A percentile compares a stretch with the other conserved stretches of the same genome.
Conservation (phyloP, 2,113 vertebrate species). For the Colius striatus region DNA sequence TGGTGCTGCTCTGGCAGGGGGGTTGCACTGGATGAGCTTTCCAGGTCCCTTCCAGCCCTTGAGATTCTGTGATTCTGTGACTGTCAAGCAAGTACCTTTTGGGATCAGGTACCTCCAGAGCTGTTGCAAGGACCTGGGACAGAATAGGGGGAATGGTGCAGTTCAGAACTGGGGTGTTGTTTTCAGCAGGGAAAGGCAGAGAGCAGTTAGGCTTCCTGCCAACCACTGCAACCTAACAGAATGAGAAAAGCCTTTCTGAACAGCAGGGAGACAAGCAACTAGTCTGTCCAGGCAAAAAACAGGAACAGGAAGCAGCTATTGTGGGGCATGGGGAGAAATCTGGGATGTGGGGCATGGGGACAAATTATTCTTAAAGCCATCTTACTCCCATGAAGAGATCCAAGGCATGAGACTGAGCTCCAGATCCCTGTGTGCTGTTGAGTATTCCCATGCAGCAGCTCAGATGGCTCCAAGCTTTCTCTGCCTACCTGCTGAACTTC, state of each 20-base stretch:
- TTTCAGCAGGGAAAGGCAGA: background rate
- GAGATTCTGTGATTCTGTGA: no score
- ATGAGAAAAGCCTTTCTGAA: background rate
- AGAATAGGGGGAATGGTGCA: background rate
- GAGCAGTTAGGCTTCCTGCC: background rate
- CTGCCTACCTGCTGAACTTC: conserved; percentile 27
- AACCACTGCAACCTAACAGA: background rate
- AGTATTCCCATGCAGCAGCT: background rate
- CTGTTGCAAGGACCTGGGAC: background rate
- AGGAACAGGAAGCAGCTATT: background rate
- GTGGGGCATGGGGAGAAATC: background rate
- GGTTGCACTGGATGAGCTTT: no score
- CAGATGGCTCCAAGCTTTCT: conserved; percentile 18
- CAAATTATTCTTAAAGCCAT: background rate
- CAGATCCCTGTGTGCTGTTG: background rate
- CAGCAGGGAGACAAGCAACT: background rate
- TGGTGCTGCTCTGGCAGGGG: no score
- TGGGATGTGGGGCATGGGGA: background rate
- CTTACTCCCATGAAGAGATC: background rate
- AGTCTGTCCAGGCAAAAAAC: background rate
- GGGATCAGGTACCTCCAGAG: background rate
- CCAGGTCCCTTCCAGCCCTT: no score
- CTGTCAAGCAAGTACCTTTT: background rate
- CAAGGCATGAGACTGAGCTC: background rate
- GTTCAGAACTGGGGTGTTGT: background rate